Evolutionary conservation across 1,140 invertebrate genomes (phyloP), one percentile per base, ranked within the genome.

Genomic region (Bombus difficillimus): DNA sequence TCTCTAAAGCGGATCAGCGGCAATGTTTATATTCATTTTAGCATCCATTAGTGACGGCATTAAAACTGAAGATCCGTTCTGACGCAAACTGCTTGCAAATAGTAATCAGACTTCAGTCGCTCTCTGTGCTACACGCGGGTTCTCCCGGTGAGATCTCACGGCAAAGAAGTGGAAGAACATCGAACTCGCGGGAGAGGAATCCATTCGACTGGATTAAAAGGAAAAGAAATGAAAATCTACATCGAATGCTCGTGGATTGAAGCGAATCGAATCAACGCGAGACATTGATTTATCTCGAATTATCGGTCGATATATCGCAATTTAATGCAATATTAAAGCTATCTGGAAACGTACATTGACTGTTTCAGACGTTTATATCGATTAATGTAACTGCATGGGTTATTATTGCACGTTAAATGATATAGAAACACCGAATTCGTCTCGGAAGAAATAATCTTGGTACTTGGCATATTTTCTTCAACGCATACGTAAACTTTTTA

Each of bases 11-110:
- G 91, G 90, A 93, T 92, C 66, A 74, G 37, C 83, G 78, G 79
- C 85, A 93, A 93, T 93, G 92, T 93, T 93, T 93, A 93, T 93
- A 93, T 93, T 93, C 92, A 93, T 93, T 93, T 93, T 89, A 88
- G 85, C 90, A 91, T 93, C 92, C 91, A 93, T 93, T 93, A 93
- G 89, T 90, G 88, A 93, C 92, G 91, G 91, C 86, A 86, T 91
- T 92, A 92, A 90, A 92, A 92, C 89, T 91, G 41, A 39, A 85
- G 85, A 89, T 79, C 59, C 72, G 73, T 74, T 69, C 72, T 39
- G 34, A 72, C 76, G 68, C 39, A 71, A 72, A 76, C 53, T 62
- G 75, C 71, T 83, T 64, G 22, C 71, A 82, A 59, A 69, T 75
- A 86, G 84, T 59, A 86, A 71, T 76, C 32, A 34, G 66, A 88